Percentiles rank a stretch among this genome's conserved stretches.
Evolutionary conservation across 1,140 invertebrate species (phyloP).

Genomic region (Hypothenemus hampei): DNA sequence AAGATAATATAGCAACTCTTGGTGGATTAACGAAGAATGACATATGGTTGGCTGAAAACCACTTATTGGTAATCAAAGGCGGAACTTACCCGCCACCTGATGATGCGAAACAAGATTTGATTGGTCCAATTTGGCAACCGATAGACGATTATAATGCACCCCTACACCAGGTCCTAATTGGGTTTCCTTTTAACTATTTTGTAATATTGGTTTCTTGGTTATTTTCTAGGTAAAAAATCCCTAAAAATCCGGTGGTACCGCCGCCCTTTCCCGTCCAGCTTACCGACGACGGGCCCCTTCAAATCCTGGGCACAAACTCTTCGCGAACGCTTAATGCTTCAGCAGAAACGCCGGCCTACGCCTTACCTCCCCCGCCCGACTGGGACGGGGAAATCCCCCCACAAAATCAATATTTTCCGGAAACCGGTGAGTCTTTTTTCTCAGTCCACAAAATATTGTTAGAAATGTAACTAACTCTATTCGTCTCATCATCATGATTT

Average conservation of each 20-base stretch:
- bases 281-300: slow-evolving; percentile 69
- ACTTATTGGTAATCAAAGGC: slow-evolving; percentile 76
- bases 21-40: slow-evolving; percentile 78
- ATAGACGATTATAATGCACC: slow-evolving; percentile 80
- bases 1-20: slow-evolving; percentile 70
- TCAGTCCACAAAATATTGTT: not conserved
- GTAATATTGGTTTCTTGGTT: slow-evolving; percentile 32
- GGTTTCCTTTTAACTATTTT: not conserved
- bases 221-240: slow-evolving; percentile 54
- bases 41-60: slow-evolving; percentile 85
- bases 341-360: slow-evolving; percentile 49
- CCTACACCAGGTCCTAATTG: slow-evolving; percentile 58
- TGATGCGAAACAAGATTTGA: slow-evolving; percentile 25
- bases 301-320: slow-evolving; percentile 63
- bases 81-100: slow-evolving; percentile 59
- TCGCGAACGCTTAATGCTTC: slow-evolving; percentile 59
- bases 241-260: slow-evolving; percentile 62
- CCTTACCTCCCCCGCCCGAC: slow-evolving; percentile 47
- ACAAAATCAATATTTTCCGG: slow-evolving; percentile 42
- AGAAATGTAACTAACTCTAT: not conserved
- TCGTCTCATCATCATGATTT: not conserved
- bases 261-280: slow-evolving; percentile 86
- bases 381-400: slow-evolving; percentile 31
- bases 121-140: slow-evolving; percentile 58
- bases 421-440: slow-evolving; percentile 1